Conservation (phyloP, 2,797 vertebrate species). For the Phyllotis vaccarum region DNA sequence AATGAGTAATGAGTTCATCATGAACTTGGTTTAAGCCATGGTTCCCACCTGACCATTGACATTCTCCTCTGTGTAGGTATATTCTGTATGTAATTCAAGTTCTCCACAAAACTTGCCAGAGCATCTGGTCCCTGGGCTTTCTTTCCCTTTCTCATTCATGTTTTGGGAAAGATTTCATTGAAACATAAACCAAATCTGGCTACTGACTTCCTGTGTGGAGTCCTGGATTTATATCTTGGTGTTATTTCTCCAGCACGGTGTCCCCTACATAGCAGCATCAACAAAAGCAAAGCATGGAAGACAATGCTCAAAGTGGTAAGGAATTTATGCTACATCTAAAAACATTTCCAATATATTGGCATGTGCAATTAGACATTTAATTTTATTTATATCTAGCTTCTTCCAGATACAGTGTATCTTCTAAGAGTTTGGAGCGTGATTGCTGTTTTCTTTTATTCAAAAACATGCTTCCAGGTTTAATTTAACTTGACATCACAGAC, state of each 20-base stretch:
- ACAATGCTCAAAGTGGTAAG: conserved; percentile 27
- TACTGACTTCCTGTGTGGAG: neutral
- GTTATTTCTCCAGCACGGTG: neutral
- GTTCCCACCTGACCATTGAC: neutral
- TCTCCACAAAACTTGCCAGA: conserved; percentile 16
- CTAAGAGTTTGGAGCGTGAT: neutral
- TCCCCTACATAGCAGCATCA: neutral
- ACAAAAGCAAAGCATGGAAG: conserved; percentile 1
- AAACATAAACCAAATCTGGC: conserved; percentile 20
- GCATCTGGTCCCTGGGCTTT: neutral
- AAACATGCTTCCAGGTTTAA: conserved; percentile 53
- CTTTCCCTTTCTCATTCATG: neutral
- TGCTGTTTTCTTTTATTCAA: conserved; percentile 46
- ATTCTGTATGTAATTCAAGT: neutral
- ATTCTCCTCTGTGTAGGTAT: neutral
- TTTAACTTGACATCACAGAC: conserved; percentile 61
- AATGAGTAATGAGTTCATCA: too few species aligned
- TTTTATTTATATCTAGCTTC: neutral
- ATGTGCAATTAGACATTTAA: conserved; percentile 23
- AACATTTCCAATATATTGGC: conserved; percentile 3
- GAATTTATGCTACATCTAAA: conserved; percentile 25
- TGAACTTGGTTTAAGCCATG: neutral
- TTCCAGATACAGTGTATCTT: neutral
- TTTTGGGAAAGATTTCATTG: conserved; percentile 21
- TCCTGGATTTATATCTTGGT: conserved; percentile 28